Evolutionary conservation across 1,140 invertebrate species (phyloP), one percentile per base, ranked within the genome.

Genomic region (Manduca sexta): DNA sequence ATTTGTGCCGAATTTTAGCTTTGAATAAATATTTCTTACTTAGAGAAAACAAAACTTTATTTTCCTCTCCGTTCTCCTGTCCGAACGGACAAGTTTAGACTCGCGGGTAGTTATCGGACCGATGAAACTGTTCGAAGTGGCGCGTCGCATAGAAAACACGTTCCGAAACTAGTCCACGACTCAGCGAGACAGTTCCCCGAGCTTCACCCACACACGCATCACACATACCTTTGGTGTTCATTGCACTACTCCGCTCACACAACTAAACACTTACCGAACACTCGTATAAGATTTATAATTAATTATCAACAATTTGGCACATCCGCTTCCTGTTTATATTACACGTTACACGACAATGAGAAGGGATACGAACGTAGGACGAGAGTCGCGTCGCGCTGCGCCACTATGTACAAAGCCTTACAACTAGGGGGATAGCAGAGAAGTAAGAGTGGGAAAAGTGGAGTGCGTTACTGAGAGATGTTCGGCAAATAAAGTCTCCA

Each of bases 221-320:
- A n/a, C n/a, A n/a, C n/a, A n/a, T n/a, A 40, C 16, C 18, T 17
- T 40, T 8, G 16, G n/a, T 35, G 14, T 14, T 13, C 34, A 35
- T 13, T 35, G 11, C 5, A 35, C 21, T 26, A 26, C 4, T 8
- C 21, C 21, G 0, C 21, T 3, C 21, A 26, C 8, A 26, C 21
- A n/a, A 35, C 34, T 35, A n/a, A 35, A 41, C 38, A 16, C 6
- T 34, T 16, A 37, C 30, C 31, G 37, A 18, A 16, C 21, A 39
- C 21, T 11, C 31, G 21, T 31, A 45, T 43, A 45, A 44, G 30
- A 43, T 38, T 53, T 33, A 58, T 39, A 49, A 45, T 60, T 62
- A 69, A 69, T 70, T 69, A 79, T 73, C 64, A 79, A 74, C 66
- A 70, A 70, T 75, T 78, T 78, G 75, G 75, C 75, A 78, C 75